Base-by-base conservation (phyloP, 2,888 invertebrate species). In the Rutpela maculata region DNA sequence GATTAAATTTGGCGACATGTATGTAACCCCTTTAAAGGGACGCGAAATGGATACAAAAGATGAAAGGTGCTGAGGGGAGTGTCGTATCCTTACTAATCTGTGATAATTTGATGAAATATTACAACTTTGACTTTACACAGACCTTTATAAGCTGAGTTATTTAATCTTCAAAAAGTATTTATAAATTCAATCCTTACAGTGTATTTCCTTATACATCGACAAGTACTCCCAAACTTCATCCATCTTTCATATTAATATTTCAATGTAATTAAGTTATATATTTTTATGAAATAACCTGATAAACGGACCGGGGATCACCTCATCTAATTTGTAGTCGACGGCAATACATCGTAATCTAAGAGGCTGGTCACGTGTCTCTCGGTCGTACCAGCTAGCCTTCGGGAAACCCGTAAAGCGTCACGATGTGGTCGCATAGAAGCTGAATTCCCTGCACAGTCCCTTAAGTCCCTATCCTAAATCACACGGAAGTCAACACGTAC, bases 281-380 rank as follows among this genome's bases (percentile, higher is more conserved):
- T 72, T 72, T 72, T 72, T 72, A 72, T 50, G 55, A 26, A 50
- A 63, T 63, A 72, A 72, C 63, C 50, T 19, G 71, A 72, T 72
- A 72, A 62, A 63, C 63, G 63, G 55, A 31, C 63, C 11, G 38
- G 62, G 55, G 50, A 62, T 43, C 70, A 70, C 59, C 70, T 19
- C 63, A 26, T 63, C 71, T 72, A 72, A 59, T 72, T 72, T 43
- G 63, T 72, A 72, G 71, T 72, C 71, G 22, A 43, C 71, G 15
- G 43, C 63, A 22, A 63, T 72, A 31, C 55, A 18, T 55, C 71
- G 38, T 15, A 50, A 72, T 72, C 71, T 63, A 63, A 59, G n/a
- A 72, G 60, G 50, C 71, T 26, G 71, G 71, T 72, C 71, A 72
- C 71, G 71, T 50, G 62, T 55, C 71, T 22, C 71, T 63, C 43